Conservation (phyloP, 2,797 vertebrate genomes). For the Hydrolagus colliei region DNA sequence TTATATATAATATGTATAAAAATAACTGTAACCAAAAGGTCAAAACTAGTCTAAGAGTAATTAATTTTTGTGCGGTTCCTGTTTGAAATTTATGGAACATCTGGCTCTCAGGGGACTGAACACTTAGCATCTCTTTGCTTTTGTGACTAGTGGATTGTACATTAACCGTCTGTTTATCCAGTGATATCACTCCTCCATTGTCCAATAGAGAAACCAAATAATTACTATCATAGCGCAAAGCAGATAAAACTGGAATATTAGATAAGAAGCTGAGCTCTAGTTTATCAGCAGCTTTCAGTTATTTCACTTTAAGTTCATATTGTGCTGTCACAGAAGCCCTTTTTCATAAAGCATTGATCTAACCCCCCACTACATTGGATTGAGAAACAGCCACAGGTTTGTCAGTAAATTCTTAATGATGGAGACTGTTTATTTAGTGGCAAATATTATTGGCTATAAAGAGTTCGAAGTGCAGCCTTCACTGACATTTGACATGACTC, state of each 20-base stretch:
- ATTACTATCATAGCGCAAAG: constrained; percentile 43
- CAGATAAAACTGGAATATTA: constrained; percentile 47
- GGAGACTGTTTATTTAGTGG: too few relatives aligned
- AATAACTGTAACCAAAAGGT: constrained; percentile 13
- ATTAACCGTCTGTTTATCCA: constrained; percentile 45
- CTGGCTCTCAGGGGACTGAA: constrained; percentile 23
- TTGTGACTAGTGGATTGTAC: constrained; percentile 29
- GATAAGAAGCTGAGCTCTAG: constrained; percentile 38
- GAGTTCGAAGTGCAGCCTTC: too few relatives aligned
- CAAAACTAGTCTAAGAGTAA: constrained; percentile 1
- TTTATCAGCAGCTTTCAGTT: constrained; percentile 39
- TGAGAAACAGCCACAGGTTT: background rate
- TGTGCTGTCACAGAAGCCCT: background rate
- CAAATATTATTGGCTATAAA: too few relatives aligned
- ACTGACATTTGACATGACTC: too few relatives aligned
- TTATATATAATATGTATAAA: background rate
- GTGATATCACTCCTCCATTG: constrained; percentile 47
- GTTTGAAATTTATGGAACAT: constrained; percentile 31
- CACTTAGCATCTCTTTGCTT: constrained; percentile 28
- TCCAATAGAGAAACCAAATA: constrained; percentile 46
- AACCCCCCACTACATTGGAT: background rate
- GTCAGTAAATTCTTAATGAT: too few relatives aligned
- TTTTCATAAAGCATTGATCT: constrained; percentile 23
- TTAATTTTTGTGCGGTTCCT: constrained; percentile 18
- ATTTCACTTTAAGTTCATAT: constrained; percentile 39